Evolutionary conservation across 2,797 vertebrate genomes (phyloP), one percentile per base, ranked within the genome.

Genomic region (Melanogrammus aeglefinus): DNA sequence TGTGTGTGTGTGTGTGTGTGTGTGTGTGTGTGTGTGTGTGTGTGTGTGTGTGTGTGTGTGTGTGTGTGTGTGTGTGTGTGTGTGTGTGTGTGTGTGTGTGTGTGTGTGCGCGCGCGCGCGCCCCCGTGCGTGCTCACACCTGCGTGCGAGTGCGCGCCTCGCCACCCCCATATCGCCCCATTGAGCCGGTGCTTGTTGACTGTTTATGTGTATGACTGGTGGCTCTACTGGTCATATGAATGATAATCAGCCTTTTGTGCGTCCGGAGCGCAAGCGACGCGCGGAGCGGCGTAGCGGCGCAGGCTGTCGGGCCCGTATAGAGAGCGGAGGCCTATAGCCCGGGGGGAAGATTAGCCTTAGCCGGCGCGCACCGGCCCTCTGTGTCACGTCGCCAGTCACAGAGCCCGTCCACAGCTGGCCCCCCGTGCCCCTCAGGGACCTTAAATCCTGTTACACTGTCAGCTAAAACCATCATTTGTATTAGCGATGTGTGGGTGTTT

Each of bases 401-500:
- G 93, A 88, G 85, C 90, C 91, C 91, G 88, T 92, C 93, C 90
- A n/a, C 88, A 82, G 86, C 90, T 81, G 63, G 12, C 70, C 78
- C 86, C 84, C 86, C 90, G 92, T 93, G 91, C 91, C 94, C 92
- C 94, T 91, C 81, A 88, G 93, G 94, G 94, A 94, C 93, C 90
- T 91, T 93, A 95, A 95, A 95, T 95, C 94, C 94, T 92, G 94
- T 95, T 95, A 93, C 93, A 94, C 93, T 94, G 92, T 94, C 92
- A 93, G 91, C 90, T 91, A 92, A 93, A 92, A 92, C 91, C 92
- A 94, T 92, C 92, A 91, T 92, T 92, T 90, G 91, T 94, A 92
- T 92, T 90, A 93, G 90, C 92, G 88, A 93, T 93, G 90, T 93
- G 91, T 91, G 93, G 92, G 92, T 92, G 93, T 93, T 91, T 91